A percentile compares a stretch with the other conserved stretches of the same genome.
Evolutionary conservation across 2,797 vertebrate species (phyloP).

Genomic region (Emys orbicularis): DNA sequence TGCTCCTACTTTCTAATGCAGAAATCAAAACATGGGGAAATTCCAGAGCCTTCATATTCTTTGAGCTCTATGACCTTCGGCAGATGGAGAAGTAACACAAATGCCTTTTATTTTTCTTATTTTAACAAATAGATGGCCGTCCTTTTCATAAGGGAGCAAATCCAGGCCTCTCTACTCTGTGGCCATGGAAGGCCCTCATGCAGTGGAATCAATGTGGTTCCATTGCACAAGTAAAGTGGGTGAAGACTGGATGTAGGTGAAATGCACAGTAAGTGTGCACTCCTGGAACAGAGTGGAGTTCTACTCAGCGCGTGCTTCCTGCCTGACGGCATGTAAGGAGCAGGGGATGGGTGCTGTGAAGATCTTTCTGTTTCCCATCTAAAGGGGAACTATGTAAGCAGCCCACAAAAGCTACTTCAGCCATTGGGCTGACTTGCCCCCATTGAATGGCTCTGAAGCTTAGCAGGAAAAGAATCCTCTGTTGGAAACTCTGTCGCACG

Average conservation of each 20-base stretch:
- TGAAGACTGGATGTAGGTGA: conserved; percentile 27
- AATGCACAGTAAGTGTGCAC: conserved; percentile 41
- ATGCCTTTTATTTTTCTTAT: not conserved
- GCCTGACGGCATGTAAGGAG: not conserved
- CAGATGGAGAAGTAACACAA: conserved; percentile 24
- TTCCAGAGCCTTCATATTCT: not conserved
- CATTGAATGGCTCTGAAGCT: conserved; percentile 21
- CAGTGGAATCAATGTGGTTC: conserved; percentile 8
- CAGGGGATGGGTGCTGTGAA: not conserved
- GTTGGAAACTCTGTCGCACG: not conserved
- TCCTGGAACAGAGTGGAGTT: conserved; percentile 2
- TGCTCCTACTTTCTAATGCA: not conserved
- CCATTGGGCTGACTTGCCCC: conserved; percentile 13
- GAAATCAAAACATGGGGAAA: not conserved
- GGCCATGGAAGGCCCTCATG: conserved; percentile 18
- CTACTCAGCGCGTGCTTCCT: conserved; percentile 30
- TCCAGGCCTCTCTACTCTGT: conserved; percentile 32
- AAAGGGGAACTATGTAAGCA: conserved; percentile 4
- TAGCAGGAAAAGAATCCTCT: not conserved
- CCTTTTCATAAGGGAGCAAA: conserved; percentile 22
- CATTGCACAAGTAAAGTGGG: conserved; percentile 1
- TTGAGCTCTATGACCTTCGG: conserved; percentile 1
- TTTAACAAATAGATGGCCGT: conserved; percentile 36
- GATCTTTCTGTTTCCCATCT: conserved; percentile 4
- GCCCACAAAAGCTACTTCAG: conserved; percentile 47